A percentile compares a stretch with the other conserved stretches of the same genome.
phyloP scores from a whole-genome alignment of 2,888 invertebrate species.

The Cenopis cana region DNA sequence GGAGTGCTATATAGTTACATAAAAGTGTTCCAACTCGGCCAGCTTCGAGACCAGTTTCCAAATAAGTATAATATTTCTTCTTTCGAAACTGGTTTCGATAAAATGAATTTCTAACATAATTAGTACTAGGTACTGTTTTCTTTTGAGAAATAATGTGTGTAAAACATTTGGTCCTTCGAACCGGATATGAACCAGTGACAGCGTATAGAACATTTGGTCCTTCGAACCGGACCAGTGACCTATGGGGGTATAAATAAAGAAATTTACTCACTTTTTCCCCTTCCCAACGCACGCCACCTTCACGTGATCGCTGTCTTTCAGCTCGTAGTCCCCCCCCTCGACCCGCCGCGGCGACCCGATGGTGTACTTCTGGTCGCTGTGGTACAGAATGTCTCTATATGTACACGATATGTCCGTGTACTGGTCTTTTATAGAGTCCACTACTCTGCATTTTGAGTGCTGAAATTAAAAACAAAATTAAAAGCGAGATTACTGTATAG shows the following conservation, averaged over 20 bases:
- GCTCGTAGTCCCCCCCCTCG: slow-evolving; percentile 84
- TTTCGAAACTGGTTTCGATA: too few relatives aligned
- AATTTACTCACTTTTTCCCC: slow-evolving; percentile 67
- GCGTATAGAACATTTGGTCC: slow-evolving; percentile 20
- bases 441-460: slow-evolving; percentile 78
- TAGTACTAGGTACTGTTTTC: too few relatives aligned
- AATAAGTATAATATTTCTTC: too few relatives aligned
- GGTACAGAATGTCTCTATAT: slow-evolving; percentile 89
- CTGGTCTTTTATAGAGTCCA: slow-evolving; percentile 58
- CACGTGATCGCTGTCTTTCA: slow-evolving; percentile 89
- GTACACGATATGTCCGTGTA: slow-evolving; percentile 72
- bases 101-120: too few relatives aligned
- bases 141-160: too few relatives aligned
- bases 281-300: slow-evolving; percentile 85
- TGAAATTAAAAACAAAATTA: slow-evolving; percentile 55
- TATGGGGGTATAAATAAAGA: not conserved
- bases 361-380: slow-evolving; percentile 86
- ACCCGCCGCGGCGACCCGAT: slow-evolving; percentile 82
- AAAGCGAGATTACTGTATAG: too few relatives aligned
- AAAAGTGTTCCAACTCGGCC: too few relatives aligned
- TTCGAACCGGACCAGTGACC: slow-evolving; percentile 11
- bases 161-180: too few relatives aligned
- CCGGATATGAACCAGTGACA: not conserved
- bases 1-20: too few relatives aligned
- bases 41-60: too few relatives aligned